Evolutionary conservation across 2,797 vertebrate genomes (phyloP), one percentile per base, ranked within the genome.

Genomic region (Gymnocypris eckloni): DNA sequence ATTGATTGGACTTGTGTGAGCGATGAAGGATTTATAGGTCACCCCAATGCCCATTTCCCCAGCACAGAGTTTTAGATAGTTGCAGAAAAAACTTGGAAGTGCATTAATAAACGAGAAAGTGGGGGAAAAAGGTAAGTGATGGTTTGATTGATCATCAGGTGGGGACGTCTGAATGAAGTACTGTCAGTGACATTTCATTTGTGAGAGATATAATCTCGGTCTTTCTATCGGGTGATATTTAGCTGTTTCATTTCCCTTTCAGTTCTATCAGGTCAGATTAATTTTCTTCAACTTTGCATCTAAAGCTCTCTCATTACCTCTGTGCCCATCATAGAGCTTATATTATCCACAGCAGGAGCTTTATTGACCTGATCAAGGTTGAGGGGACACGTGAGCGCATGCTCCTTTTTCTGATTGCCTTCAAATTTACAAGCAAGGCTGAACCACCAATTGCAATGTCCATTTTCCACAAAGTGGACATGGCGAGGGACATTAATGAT

Each of bases 161-260:
- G 89, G 92, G 84, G 87, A 84, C 80, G 81, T 89, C 66, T 79
- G 83, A 88, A 90, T 25, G 50, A 88, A 83, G 86, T 90, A 89
- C 92, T 90, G 90, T 92, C 85, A 85, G 85, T 91, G 92, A 92
- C 91, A 93, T 94, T 94, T 93, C 84, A 92, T 92, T 92, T 93
- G 91, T 92, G 88, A 75, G 84, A 73, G 87, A 88, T 89, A 89
- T 87, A 87, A 92, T 92, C 92, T 92, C 86, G 92, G 90, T 91
- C 91, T 92, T 93, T 92, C 92, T 78, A 90, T 91, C 90, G 9
- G 75, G 39, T 37, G 56, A 81, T 91, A 91, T 93, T 93, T 93
- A 75, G 90, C 90, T 90, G 90, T 93, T 92, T 92, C 84, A 92
- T 66, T 66, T 72, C 59, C 85, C 70, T 59, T 66, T 59, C 75